Evolutionary conservation across 2,113 vertebrate genomes (phyloP), one percentile per base, ranked within the genome.

Genomic region (Cairina moschata): DNA sequence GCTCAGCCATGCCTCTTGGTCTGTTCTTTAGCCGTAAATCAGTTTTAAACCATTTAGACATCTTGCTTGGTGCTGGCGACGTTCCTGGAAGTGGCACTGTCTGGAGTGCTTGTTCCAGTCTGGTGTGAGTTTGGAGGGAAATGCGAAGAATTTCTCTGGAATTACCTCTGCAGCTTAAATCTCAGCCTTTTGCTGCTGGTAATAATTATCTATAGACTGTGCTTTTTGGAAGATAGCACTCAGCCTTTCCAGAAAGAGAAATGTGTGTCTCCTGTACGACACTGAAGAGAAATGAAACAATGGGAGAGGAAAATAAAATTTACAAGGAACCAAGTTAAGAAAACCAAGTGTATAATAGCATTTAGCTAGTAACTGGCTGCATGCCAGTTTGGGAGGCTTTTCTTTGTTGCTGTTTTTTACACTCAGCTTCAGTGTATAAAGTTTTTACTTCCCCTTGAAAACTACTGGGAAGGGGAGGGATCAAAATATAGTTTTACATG

Each of bases 371-470:
- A 78, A 26, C 28, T 86, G 79, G 44, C 85, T 65, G 55, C 55
- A 55, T 77, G 77, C 68, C 77, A 95, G 28, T 28, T 93, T 68
- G 55, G 42, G 62, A 79, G 16, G 6, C 8, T 1, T 60, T 82
- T 82, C 29, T 54, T 36, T 58, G 8, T 20, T 46, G 69, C 81
- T 67, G 84, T 36, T 34, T 92, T 93, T 88, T 42, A 25, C 21
- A 26, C 83, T 38, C 15, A 40, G 21, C 17, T 82, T 91, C 75
- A 79, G 17, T 77, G 32, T 8, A 4, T 66, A 17, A 78, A 55
- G 28, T 79, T 95, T 86, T 94, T 90, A 34, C 62, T 94, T 92
- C 42, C 25, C 25, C 63, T 79, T 93, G 66, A 93, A 96, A 96
- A 62, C n/a, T 72, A 72, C 26, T 40, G 66, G 55, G 36, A 83